These are phyloP conservation scores for Glaucidium brasilianum DNA, from an alignment of 2,113 vertebrate species.

Conservation along the genomic window DNA sequence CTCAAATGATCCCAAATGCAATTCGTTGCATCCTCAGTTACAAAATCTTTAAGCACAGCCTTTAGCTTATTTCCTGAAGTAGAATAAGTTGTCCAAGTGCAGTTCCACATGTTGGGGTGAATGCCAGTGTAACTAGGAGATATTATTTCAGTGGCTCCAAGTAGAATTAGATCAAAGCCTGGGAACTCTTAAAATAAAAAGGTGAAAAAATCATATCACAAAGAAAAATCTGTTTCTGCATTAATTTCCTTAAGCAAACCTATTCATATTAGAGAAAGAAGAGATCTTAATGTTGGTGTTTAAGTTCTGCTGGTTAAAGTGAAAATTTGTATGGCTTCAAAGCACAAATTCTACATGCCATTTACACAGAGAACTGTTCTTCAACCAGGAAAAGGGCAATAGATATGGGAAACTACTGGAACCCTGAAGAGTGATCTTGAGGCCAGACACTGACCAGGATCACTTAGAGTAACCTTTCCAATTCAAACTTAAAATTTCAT, in stretches of 20 bases:
- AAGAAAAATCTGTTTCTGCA: background rate
- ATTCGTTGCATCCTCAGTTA: background rate
- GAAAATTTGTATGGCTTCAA: background rate
- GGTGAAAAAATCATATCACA: background rate
- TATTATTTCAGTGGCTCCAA: background rate
- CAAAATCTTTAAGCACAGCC: background rate
- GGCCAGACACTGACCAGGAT: background rate
- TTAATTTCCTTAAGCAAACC: background rate
- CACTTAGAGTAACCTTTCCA: background rate
- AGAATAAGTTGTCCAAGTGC: background rate
- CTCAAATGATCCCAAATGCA: background rate
- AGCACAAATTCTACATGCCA: background rate
- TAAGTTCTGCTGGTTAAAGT: background rate
- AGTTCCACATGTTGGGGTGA: background rate
- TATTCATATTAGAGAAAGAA: background rate
- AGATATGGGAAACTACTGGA: background rate
- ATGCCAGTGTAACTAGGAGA: background rate
- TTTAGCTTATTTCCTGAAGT: background rate
- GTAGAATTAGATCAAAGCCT: background rate
- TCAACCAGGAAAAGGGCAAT: background rate
- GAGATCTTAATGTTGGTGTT: background rate
- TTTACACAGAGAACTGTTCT: background rate
- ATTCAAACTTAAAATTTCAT: background rate
- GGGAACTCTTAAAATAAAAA: background rate
- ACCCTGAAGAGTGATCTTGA: background rate